Evolutionary conservation across 2,888 invertebrate species (phyloP), one percentile per base, ranked within the genome.

Genomic region (Metopia argyrocephala): DNA sequence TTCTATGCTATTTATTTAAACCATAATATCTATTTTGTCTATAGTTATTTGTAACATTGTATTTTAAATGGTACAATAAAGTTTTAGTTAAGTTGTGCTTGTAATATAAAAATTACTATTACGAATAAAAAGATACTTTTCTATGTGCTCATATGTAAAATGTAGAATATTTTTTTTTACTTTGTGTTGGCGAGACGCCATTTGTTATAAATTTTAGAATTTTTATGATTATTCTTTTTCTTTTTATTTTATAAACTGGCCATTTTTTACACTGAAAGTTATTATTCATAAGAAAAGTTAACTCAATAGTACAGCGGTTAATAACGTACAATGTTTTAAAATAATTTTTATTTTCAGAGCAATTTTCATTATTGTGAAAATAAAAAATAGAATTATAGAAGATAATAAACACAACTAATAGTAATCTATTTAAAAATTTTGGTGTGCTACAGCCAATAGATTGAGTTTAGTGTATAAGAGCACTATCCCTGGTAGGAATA

Each of bases 131-230:
- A 15, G n/a, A n/a, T 27, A 64, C 28, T 28, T 57, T 59, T 74
- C 65, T 46, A 73, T 20, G 57, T 65, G 57, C 73, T 76, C 64
- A 73, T 64, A 68, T 69, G 57, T 57, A 64, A 73, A 59, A 23
- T 52, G 28, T 50, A 48, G 5, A 31, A 23, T 38, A n/a, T 57
- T 28, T 18, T 20, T 52, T 1, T 52, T 59, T 71, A 38, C 56
- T 65, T 27, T 25, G 3, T 52, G 7, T 71, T 81, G 80, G 80
- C 80, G 76, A 81, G 80, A 81, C 80, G 73, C 80, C 76, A 76
- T 81, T 69, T 73, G 73, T 52, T 61, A 76, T 81, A 81, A 61
- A 76, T 76, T 69, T 69, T 76, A 76, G 59, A 59, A 54, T 61
- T 69, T 76, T 66, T 59, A 48, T 59, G 9, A 9, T 25, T 27